These are phyloP conservation scores for Anticlea derivata DNA, from an alignment of 2,888 invertebrate species.

Conservation along the genomic window DNA sequence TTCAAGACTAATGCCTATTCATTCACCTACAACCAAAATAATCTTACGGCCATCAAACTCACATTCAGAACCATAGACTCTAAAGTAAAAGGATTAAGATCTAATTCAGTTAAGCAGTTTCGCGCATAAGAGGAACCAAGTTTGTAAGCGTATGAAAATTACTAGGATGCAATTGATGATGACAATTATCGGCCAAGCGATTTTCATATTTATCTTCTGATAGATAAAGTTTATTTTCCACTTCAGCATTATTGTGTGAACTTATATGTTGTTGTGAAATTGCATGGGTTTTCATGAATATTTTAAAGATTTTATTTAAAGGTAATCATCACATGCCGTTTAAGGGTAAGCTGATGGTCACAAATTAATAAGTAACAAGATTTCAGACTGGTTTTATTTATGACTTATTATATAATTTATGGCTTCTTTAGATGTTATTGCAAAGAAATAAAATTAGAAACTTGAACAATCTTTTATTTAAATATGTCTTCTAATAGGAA, in stretches of 20 bases:
- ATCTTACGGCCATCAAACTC: not conserved
- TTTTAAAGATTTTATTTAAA: slow-evolving; percentile 43
- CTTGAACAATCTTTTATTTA: too few species aligned
- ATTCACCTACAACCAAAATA: slow-evolving; percentile 41
- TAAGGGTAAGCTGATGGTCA: slow-evolving; percentile 13
- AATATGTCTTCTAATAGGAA: too few species aligned
- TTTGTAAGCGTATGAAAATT: slow-evolving; percentile 12
- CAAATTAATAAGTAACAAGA: slow-evolving; percentile 9
- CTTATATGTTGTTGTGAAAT: not conserved
- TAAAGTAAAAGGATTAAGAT: not conserved
- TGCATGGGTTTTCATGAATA: slow-evolving; percentile 51
- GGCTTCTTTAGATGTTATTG: too few species aligned
- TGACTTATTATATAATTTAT: too few species aligned
- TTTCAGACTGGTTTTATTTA: too few species aligned
- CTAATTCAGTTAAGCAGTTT: not conserved
- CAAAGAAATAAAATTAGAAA: too few species aligned
- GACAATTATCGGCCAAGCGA: slow-evolving; percentile 36
- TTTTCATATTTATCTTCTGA: not conserved
- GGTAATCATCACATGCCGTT: slow-evolving; percentile 29
- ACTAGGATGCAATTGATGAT: slow-evolving; percentile 39
- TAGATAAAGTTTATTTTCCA: not conserved
- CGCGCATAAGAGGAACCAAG: not conserved
- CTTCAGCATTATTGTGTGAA: not conserved
- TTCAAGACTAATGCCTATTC: slow-evolving; percentile 71
- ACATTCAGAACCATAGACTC: not conserved